Percentiles rank a stretch among this genome's conserved stretches.
These are phyloP conservation scores for Ophiothrix spiculata DNA, from an alignment of 35 echinoderm and acorn worm species.

Conservation along the genomic window DNA sequence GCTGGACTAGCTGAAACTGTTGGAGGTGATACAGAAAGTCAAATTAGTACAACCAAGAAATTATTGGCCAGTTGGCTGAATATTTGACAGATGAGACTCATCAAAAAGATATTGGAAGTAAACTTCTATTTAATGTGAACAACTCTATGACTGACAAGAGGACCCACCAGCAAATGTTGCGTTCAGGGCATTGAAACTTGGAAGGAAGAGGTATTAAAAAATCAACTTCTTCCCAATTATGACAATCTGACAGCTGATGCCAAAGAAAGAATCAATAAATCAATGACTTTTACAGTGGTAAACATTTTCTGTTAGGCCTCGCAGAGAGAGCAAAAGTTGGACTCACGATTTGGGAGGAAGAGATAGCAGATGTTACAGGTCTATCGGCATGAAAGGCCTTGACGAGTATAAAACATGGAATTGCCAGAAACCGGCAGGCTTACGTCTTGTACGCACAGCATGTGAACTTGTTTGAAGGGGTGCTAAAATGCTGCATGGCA, in stretches of 20 bases:
- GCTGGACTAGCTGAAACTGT: neutral
- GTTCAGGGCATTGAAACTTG: neutral
- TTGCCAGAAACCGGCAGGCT: neutral
- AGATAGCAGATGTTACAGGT: neutral
- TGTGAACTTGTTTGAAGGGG: neutral
- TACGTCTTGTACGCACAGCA: neutral
- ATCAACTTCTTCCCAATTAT: neutral
- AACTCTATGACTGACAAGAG: neutral
- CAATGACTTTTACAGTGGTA: neutral
- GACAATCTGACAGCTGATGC: neutral
- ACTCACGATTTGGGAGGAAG: neutral
- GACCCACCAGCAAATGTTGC: neutral
- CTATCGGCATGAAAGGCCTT: neutral
- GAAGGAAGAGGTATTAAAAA: neutral
- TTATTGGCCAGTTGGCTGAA: neutral
- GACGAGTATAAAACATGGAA: neutral
- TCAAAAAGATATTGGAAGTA: neutral
- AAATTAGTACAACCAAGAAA: neutral
- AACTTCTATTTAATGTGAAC: neutral
- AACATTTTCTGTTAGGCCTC: neutral
- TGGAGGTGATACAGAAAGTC: neutral
- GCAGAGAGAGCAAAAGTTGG: neutral
- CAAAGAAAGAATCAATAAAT: neutral
- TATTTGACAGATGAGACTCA: neutral
- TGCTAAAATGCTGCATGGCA: neutral